Evolutionary conservation across 2,797 vertebrate species (phyloP).

Genomic region (Nyctalus aviator): DNA sequence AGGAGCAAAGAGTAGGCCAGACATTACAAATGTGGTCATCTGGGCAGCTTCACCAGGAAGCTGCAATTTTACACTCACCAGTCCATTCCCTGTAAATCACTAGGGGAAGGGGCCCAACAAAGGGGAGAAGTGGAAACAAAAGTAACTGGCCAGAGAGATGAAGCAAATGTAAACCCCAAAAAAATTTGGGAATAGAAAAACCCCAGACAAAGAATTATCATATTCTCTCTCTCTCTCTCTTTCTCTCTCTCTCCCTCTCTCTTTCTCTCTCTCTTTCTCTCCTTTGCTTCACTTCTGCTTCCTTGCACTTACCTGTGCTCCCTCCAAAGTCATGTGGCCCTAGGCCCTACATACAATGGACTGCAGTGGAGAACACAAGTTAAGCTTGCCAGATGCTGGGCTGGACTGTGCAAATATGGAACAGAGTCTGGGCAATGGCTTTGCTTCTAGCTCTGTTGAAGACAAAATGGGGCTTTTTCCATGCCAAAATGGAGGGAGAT

Average conservation of each 20-base stretch:
- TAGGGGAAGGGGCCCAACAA: neutral
- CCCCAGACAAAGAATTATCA: neutral
- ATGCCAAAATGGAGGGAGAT: neutral
- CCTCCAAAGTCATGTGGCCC: neutral
- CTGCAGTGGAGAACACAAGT: neutral
- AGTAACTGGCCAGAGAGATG: neutral
- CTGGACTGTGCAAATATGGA: neutral
- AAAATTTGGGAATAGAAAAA: neutral
- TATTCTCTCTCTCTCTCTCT: too few species aligned
- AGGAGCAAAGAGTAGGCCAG: neutral
- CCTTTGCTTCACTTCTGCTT: neutral
- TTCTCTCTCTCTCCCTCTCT: too few species aligned
- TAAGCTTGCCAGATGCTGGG: neutral
- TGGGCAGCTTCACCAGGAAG: neutral
- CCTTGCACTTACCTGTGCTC: neutral
- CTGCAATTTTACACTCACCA: neutral
- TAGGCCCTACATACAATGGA: neutral
- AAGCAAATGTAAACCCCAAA: neutral
- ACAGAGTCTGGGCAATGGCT: neutral
- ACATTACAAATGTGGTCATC: neutral
- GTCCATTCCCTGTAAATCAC: neutral
- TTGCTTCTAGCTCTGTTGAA: neutral
- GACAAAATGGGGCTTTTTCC: neutral
- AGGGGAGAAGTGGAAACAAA: neutral
- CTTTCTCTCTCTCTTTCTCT: too few species aligned